Base-by-base conservation (phyloP, 2,113 vertebrate genomes). In the Hymenochirus boettgeri region DNA sequence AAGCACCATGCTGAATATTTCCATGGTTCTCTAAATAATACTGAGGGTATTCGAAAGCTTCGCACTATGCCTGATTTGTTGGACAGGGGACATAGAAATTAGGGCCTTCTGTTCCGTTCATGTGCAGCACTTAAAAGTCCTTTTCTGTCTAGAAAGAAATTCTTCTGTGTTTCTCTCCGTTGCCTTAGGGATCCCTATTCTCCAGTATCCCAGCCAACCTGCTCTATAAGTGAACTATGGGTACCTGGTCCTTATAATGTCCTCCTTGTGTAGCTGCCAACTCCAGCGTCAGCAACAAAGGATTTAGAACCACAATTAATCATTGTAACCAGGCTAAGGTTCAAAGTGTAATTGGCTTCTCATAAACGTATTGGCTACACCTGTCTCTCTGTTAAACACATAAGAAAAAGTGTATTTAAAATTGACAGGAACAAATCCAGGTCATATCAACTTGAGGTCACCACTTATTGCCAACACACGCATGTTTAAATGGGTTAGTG, bases 91-190 rank as follows among this genome's bases (percentile, higher is more conserved):
- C 29, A 0, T 97, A 99, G 80, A 96, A 99, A 63, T 77, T 86
- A 19, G 88, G 87, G 71, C 95, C 95, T 84, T 98, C 95, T 4
- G 94, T 98, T 71, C 95, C 96, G 0, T 99, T 98, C 95, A 98
- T 97, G 89, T 89, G 91, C 61, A 52, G 82, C 54, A 67, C n/a
- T 82, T 72, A 42, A 73, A 64, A 69, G 70, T 1, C 25, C 37
- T 67, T 25, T 25, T 31, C 64, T 61, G 61, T 37, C 31, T 60
- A 60, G n/a, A n/a, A n/a, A n/a, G n/a, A n/a, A n/a, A n/a, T n/a
- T n/a, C n/a, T n/a, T n/a, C n/a, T n/a, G n/a, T n/a, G n/a, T n/a
- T n/a, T n/a, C n/a, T n/a, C n/a, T n/a, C n/a, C n/a, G n/a, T n/a
- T n/a, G n/a, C n/a, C n/a, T n/a, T n/a, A n/a, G n/a, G n/a, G n/a